Base-by-base conservation (phyloP, 2,113 vertebrate genomes). In the Megatriorchis doriae region DNA sequence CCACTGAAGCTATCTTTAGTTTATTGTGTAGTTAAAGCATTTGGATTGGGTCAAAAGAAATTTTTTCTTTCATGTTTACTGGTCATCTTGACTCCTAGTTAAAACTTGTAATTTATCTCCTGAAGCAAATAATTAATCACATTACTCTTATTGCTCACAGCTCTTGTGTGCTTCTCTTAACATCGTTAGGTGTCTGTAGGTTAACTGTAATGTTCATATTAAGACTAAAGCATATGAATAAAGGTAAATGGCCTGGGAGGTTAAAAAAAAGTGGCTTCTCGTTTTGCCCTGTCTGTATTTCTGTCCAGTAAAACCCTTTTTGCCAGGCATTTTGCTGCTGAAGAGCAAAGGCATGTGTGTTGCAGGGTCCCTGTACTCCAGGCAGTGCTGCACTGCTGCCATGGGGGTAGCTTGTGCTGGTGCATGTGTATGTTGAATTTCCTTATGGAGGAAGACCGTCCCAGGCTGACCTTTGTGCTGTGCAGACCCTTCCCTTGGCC, bases 1-100 rank as follows among this genome's bases (percentile, higher is more conserved):
- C 85, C 92, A 73, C 78, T 88, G 84, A 65, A 90, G 66, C 94
- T 94, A 25, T 93, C 65, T 95, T 88, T 75, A 91, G 87, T 80
- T 95, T 93, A 61, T 72, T 93, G 73, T 89, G 45, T 48, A n/a
- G 81, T 80, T 77, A 56, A 95, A 56, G 53, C 90, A 77, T 80
- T 74, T 91, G 81, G 18, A 50, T 80, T 2, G 5, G 5, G 20
- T 93, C 66, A 85, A 82, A 94, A 85, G 36, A 38, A 42, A 13
- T 7, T 79, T 63, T 72, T 78, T 62, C 67, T 79, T 85, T 93
- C 11, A 42, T 87, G 81, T 89, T 89, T 80, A 19, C 40, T 84
- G 90, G 53, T 83, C 86, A 65, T 94, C 70, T 90, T 82, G 91
- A 84, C 68, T 79, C 34, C 25, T 59, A 47, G 14, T 70, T 90